Evolutionary conservation across 2,797 vertebrate genomes (phyloP).

Genomic region (Tragelaphus eurycerus): DNA sequence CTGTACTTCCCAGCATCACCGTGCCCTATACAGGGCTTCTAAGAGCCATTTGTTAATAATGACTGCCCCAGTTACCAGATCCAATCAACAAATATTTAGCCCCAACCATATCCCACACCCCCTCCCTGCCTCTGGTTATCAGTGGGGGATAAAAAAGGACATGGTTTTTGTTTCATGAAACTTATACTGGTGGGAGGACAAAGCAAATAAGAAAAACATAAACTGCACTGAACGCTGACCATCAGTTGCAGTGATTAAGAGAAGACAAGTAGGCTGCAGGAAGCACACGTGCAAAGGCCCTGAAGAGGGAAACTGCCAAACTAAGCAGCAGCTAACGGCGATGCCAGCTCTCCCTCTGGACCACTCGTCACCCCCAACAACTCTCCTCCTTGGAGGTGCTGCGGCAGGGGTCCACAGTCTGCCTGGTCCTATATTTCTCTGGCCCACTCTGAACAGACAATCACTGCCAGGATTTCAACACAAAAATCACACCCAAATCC

Average conservation of each 20-base stretch:
- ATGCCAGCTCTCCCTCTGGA: not conserved
- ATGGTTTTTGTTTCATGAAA: not conserved
- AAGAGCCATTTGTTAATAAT: not conserved
- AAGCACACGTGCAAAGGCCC: not conserved
- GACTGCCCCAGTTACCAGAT: not conserved
- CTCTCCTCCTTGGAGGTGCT: not conserved
- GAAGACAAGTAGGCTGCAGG: not conserved
- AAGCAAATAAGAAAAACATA: not conserved
- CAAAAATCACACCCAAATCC: not conserved
- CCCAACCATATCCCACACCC: not conserved
- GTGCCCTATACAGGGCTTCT: not conserved
- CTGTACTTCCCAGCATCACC: not conserved
- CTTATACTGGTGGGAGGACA: not conserved
- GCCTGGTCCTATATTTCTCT: not conserved
- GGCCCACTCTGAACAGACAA: not conserved
- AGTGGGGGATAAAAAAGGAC: not conserved
- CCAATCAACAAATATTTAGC: not conserved
- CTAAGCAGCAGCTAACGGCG: not conserved
- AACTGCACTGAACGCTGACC: not conserved
- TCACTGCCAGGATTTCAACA: not conserved
- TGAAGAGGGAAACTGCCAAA: not conserved
- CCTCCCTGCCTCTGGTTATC: not conserved
- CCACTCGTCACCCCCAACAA: not conserved
- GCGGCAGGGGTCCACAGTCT: not conserved
- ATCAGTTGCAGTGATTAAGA: not conserved